A percentile compares a stretch with the other conserved stretches of the same genome.
phyloP scores from a whole-genome alignment of 2,888 invertebrate genomes.

The Platycnemis pennipes region DNA sequence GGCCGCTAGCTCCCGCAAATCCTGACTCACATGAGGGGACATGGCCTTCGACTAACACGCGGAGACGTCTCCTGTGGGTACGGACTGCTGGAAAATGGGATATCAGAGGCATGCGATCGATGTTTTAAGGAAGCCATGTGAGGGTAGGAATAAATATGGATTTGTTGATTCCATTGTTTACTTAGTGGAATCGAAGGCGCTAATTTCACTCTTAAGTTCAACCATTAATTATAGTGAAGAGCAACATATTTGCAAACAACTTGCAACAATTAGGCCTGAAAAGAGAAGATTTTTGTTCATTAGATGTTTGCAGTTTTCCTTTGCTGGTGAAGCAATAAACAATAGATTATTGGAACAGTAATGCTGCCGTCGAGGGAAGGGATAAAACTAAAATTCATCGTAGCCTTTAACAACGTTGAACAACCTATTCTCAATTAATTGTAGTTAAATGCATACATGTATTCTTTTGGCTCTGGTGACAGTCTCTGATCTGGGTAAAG shows the following conservation, averaged over 20 bases:
- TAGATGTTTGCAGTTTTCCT: too few species aligned
- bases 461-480: background rate
- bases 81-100: slow-evolving; percentile 28
- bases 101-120: slow-evolving; percentile 52
- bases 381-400: too few species aligned
- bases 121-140: background rate
- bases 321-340: background rate
- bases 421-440: too few species aligned
- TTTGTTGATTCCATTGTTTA: slow-evolving; percentile 28
- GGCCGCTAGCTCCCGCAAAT: background rate
- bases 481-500: background rate
- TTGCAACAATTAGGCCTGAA: background rate
- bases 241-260: background rate
- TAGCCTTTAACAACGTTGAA: too few species aligned
- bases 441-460: too few species aligned
- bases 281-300: background rate
- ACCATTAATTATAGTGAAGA: background rate
- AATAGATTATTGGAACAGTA: background rate
- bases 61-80: slow-evolving; percentile 48
- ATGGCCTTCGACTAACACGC: background rate
- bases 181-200: background rate
- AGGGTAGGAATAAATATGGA: background rate
- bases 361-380: too few species aligned
- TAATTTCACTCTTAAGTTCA: background rate
- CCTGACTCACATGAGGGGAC: background rate